These are phyloP conservation scores for Setipinna tenuifilis DNA, from an alignment of 2,797 vertebrate species.

Conservation along the genomic window DNA sequence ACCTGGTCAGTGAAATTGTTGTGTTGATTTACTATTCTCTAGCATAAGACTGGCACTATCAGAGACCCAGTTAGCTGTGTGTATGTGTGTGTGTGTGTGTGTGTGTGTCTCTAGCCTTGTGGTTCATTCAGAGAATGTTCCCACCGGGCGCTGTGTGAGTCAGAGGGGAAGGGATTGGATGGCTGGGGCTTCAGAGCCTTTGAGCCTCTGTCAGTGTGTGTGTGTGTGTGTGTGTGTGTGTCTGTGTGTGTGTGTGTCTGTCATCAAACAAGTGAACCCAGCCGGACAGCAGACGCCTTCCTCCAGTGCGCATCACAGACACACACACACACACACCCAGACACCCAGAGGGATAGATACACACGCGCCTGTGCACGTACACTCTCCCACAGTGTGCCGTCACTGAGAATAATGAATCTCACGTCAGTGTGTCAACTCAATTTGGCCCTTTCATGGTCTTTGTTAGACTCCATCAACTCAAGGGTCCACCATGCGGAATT, in stretches of 20 bases:
- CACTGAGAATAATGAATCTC: conserved; percentile 70
- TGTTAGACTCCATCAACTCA: conserved; percentile 71
- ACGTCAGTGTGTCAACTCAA: conserved; percentile 70
- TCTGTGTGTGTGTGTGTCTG: background rate
- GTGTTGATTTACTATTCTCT: background rate
- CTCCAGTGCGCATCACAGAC: conserved; percentile 18
- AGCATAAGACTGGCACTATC: background rate
- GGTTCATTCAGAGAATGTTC: conserved; percentile 57
- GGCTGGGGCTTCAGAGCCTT: background rate
- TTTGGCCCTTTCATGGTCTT: conserved; percentile 64
- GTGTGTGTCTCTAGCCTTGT: background rate
- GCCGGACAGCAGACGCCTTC: conserved; percentile 12
- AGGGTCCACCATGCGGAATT: conserved; percentile 67
- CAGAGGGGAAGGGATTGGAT: conserved; percentile 34
- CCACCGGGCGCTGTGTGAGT: conserved; percentile 36
- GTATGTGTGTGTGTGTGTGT: conserved; percentile 1
- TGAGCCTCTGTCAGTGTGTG: background rate
- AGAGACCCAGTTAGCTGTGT: background rate
- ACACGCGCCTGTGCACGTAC: background rate
- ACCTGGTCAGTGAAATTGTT: background rate
- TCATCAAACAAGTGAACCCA: conserved; percentile 8
- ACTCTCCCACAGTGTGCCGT: conserved; percentile 56
- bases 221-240: conserved; percentile 16
- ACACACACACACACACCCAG: background rate
- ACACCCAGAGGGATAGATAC: background rate